A percentile compares a stretch with the other conserved stretches of the same genome.
phyloP scores from a whole-genome alignment of 2,113 vertebrate species.

The Thymallus thymallus region DNA sequence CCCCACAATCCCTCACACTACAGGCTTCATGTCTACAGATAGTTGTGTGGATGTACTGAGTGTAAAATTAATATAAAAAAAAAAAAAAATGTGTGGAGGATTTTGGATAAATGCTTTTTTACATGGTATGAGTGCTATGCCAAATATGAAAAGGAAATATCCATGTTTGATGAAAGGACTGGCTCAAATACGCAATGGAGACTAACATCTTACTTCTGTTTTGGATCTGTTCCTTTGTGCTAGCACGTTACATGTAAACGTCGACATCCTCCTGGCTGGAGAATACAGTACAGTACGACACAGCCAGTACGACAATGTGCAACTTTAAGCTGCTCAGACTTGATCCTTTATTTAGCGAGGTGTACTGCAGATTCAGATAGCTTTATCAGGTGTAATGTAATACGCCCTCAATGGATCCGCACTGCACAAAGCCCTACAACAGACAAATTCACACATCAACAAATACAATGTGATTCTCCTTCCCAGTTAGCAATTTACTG shows the following conservation, averaged over 20 bases:
- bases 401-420: constrained; percentile 54
- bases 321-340: constrained; percentile 52
- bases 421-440: constrained; percentile 13
- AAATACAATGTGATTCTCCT: background rate
- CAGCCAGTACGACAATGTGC: constrained; percentile 34
- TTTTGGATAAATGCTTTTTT: background rate
- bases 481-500: background rate
- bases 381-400: constrained; percentile 56
- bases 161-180: background rate
- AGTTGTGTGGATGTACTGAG: background rate
- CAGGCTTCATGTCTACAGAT: background rate
- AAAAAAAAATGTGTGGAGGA: background rate
- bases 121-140: background rate
- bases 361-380: constrained; percentile 58
- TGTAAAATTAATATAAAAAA: background rate
- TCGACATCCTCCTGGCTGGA: constrained; percentile 47
- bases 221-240: constrained; percentile 27
- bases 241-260: constrained; percentile 47
- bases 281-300: constrained; percentile 11
- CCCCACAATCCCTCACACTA: constrained; percentile 1
- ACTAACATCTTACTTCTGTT: background rate
- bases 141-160: background rate
- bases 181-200: background rate
- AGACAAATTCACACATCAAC: constrained; percentile 4
- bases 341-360: constrained; percentile 41